Conservation (phyloP, 2,113 vertebrate genomes). For the Dromiciops gliroides region DNA sequence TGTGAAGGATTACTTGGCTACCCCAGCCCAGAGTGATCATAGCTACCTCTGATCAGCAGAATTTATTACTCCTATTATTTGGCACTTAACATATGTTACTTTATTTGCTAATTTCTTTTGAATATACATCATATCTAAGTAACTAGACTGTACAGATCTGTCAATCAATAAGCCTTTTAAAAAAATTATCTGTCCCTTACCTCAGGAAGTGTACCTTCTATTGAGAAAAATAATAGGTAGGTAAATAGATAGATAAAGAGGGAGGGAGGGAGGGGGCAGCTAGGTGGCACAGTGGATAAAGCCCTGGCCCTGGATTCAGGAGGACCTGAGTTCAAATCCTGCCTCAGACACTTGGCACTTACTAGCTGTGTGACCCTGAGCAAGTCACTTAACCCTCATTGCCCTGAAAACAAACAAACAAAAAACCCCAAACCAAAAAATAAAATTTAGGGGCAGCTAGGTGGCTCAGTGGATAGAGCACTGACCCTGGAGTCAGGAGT, state of each 20-base stretch:
- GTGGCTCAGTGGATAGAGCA: no score
- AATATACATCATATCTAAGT: background rate
- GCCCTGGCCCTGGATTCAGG: no score
- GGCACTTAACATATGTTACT: background rate
- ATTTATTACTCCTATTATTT: background rate
- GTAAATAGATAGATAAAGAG: fast-evolving
- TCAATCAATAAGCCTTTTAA: background rate
- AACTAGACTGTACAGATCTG: background rate
- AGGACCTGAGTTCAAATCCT: no score
- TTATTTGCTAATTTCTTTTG: background rate
- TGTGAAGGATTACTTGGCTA: background rate
- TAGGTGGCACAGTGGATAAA: no score
- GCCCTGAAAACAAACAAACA: no score
- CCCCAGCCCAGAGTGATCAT: background rate
- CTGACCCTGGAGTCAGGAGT: no score
- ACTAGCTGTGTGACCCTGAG: no score
- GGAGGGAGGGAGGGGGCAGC: no score
- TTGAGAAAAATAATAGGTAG: background rate
- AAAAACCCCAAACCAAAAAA: no score
- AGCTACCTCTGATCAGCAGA: background rate
- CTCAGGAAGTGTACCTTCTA: background rate
- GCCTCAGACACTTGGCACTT: no score
- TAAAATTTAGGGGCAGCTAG: no score
- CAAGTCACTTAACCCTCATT: no score
- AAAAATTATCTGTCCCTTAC: background rate